Conservation (phyloP, 2,797 vertebrate genomes). For the Neostethus bicornis region DNA sequence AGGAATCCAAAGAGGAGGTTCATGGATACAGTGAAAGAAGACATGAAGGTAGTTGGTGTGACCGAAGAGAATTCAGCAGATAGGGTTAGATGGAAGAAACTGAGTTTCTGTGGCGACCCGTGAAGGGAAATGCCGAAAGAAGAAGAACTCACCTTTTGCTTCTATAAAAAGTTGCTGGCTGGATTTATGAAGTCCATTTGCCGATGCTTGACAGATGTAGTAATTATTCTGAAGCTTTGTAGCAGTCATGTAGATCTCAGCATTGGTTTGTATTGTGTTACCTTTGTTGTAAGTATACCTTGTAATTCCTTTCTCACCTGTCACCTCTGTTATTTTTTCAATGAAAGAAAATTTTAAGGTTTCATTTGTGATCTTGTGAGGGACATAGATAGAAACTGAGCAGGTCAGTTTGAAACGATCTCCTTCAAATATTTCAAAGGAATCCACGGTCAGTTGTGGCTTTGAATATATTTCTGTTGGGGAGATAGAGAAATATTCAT, state of each 20-base stretch:
- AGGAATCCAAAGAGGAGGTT: no score
- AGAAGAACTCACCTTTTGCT: conserved; percentile 78
- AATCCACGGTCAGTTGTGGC: conserved; percentile 58
- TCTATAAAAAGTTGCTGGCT: conserved; percentile 52
- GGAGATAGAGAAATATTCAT: conserved; percentile 6
- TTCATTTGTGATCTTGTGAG: conserved; percentile 33
- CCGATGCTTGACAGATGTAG: conserved; percentile 60
- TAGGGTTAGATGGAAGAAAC: no score
- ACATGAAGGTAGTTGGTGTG: no score
- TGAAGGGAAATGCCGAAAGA: no score
- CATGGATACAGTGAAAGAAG: no score
- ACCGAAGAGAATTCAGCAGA: no score
- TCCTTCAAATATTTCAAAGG: conserved; percentile 61
- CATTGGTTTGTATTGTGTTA: not conserved
- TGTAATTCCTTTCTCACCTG: conserved; percentile 34
- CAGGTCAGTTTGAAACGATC: conserved; percentile 58
- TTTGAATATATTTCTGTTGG: conserved; percentile 74
- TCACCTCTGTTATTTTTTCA: no score
- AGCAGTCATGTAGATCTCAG: fast-evolving
- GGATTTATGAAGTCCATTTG: conserved; percentile 39
- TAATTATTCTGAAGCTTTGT: conserved; percentile 48
- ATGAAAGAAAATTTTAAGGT: conserved; percentile 53
- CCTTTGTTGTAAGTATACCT: conserved; percentile 63
- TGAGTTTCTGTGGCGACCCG: no score
- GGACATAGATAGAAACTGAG: conserved; percentile 23